These are phyloP conservation scores for Cepaea nemoralis DNA, from an alignment of 1,140 invertebrate genomes.

Conservation along the genomic window DNA sequence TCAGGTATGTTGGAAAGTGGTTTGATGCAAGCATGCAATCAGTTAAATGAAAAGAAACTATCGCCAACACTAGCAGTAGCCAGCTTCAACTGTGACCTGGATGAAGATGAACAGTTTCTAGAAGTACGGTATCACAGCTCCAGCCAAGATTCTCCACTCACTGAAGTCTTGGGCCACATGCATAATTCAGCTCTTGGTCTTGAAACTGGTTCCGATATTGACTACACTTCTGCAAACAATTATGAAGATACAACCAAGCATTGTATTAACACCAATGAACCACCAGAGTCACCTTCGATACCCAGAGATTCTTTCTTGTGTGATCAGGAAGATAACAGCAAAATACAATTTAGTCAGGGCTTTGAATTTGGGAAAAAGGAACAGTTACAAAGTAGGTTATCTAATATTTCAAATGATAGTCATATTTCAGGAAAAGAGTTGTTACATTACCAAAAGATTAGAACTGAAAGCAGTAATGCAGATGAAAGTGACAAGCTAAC, in stretches of 20 bases:
- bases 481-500: slow-evolving; percentile 16
- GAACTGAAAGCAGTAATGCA: background rate
- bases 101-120: slow-evolving; percentile 61
- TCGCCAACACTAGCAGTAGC: slow-evolving; percentile 61
- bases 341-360: background rate
- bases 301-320: slow-evolving; percentile 40
- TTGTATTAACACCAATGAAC: slow-evolving; percentile 30
- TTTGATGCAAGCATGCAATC: slow-evolving; percentile 84
- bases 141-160: background rate
- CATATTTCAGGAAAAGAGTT: background rate
- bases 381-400: background rate
- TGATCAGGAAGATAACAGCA: background rate
- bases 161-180: slow-evolving; percentile 41
- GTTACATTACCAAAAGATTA: background rate
- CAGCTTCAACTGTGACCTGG: slow-evolving; percentile 44
- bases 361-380: background rate
- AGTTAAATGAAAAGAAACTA: slow-evolving; percentile 72
- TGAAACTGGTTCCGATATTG: background rate
- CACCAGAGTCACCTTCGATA: slow-evolving; percentile 58
- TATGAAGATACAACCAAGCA: slow-evolving; percentile 2
- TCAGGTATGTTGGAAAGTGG: slow-evolving; percentile 79
- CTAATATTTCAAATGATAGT: too few species aligned
- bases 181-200: slow-evolving; percentile 28
- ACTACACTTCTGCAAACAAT: slow-evolving; percentile 13
- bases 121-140: slow-evolving; percentile 60